A percentile compares a stretch with the other conserved stretches of the same genome.
phyloP scores from a whole-genome alignment of 1,140 invertebrate species.

The Goniozus legneri region DNA sequence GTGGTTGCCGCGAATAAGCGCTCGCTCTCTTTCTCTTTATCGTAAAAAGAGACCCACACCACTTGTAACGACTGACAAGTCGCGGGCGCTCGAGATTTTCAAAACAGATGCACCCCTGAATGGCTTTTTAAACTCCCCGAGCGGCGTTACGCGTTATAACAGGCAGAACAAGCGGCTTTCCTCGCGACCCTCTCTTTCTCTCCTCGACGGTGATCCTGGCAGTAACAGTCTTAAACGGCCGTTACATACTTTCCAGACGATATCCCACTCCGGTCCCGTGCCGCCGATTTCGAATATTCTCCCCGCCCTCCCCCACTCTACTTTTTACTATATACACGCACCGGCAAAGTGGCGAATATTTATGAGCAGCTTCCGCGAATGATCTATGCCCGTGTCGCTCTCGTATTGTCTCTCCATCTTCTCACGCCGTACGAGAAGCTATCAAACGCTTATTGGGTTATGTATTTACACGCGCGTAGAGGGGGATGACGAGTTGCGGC shows the following conservation, averaged over 20 bases:
- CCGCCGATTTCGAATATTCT: not conserved
- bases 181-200: constrained; percentile 20
- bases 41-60: too few species aligned
- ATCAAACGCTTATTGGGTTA: too few species aligned
- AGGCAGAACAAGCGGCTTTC: constrained; percentile 1
- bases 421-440: too few species aligned
- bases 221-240: constrained; percentile 37
- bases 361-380: constrained; percentile 24
- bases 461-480: too few species aligned
- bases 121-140: constrained; percentile 45
- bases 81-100: constrained; percentile 32
- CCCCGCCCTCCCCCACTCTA: not conserved
- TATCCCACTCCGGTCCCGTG: constrained; percentile 19
- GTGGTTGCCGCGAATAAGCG: too few species aligned
- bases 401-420: not conserved
- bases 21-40: too few species aligned
- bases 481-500: too few species aligned
- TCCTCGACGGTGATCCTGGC: constrained; percentile 28
- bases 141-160: constrained; percentile 23
- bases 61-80: too few species aligned
- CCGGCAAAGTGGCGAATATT: constrained; percentile 29
- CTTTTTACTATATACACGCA: too few species aligned
- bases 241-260: constrained; percentile 38
- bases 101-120: constrained; percentile 46
- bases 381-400: constrained; percentile 3